Percentiles rank a stretch among this genome's conserved stretches.
phyloP scores from a whole-genome alignment of 1,140 invertebrate genomes.

The Drosophila pectinifera region DNA sequence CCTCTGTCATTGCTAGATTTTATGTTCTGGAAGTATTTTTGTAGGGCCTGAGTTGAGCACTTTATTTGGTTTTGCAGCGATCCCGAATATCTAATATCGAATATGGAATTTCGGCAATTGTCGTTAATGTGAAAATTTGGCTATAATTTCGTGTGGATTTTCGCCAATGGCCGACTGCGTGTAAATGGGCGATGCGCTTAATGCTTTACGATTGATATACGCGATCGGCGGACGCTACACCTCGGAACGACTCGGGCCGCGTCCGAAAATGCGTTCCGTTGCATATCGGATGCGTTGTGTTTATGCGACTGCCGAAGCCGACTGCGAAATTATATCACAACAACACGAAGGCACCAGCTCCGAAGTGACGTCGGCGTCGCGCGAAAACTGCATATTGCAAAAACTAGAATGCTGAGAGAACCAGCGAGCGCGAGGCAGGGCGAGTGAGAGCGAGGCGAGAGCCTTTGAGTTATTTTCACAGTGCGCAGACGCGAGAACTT shows the following conservation, averaged over 20 bases:
- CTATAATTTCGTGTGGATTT: slow-evolving; percentile 27
- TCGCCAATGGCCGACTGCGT: slow-evolving; percentile 55
- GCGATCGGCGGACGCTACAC: slow-evolving; percentile 85
- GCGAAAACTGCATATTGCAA: slow-evolving; percentile 73
- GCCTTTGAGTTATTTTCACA: slow-evolving; percentile 63
- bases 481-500: slow-evolving; percentile 78
- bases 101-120: slow-evolving; percentile 24
- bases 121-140: slow-evolving; percentile 9
- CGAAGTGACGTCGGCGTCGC: slow-evolving; percentile 61
- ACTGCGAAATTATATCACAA: slow-evolving; percentile 84
- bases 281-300: slow-evolving; percentile 85
- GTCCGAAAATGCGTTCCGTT: slow-evolving; percentile 85
- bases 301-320: slow-evolving; percentile 85
- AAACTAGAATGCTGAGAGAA: slow-evolving; percentile 73
- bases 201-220: slow-evolving; percentile 84
- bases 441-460: slow-evolving; percentile 15
- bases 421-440: no score
- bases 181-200: slow-evolving; percentile 75
- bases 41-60: slow-evolving; percentile 6
- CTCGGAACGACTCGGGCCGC: slow-evolving; percentile 85
- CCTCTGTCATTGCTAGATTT: slow-evolving; percentile 20
- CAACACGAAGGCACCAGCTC: slow-evolving; percentile 75
- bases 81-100: slow-evolving; percentile 5
- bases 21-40: neutral
- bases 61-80: slow-evolving; percentile 9